Evolutionary conservation across 2,797 vertebrate species (phyloP).

Genomic region (Loris lydekkerianus): DNA sequence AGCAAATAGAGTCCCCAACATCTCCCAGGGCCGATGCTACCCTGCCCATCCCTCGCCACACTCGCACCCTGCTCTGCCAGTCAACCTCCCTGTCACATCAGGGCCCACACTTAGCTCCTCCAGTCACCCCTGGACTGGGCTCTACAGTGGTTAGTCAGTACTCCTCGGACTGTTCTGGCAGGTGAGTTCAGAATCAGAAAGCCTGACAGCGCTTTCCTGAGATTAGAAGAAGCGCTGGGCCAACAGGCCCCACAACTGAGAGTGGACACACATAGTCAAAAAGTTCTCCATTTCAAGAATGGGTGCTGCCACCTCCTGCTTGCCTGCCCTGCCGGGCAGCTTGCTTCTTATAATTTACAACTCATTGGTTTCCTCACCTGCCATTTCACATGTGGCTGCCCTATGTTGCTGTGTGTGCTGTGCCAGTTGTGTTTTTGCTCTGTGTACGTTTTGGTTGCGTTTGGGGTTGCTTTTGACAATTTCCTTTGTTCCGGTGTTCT

Average conservation of each 20-base stretch:
- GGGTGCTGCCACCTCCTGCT: slow-evolving; percentile 53
- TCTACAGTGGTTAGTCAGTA: neutral
- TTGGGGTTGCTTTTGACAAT: slow-evolving; percentile 88
- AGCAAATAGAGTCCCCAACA: neutral
- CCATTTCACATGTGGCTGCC: slow-evolving; percentile 70
- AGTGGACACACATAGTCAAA: slow-evolving; percentile 80
- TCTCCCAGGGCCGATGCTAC: neutral
- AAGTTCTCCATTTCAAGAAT: slow-evolving; percentile 83
- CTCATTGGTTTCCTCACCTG: slow-evolving; percentile 83
- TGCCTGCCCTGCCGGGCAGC: neutral
- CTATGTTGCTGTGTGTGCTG: neutral
- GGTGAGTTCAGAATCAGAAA: neutral
- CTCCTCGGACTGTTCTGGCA: neutral
- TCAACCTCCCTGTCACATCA: fast-evolving
- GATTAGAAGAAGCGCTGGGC: neutral
- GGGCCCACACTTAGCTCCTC: neutral
- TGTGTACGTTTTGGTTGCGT: slow-evolving; percentile 87
- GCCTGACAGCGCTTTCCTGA: neutral
- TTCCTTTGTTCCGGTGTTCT: slow-evolving; percentile 88
- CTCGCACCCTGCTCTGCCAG: neutral
- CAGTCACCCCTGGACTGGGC: neutral
- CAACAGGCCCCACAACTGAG: neutral
- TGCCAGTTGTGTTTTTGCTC: slow-evolving; percentile 81
- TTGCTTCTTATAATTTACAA: slow-evolving; percentile 82
- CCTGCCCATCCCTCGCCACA: neutral